These are phyloP conservation scores for Amphiduros pacificus DNA, from an alignment of 2,888 invertebrate species.

Conservation along the genomic window DNA sequence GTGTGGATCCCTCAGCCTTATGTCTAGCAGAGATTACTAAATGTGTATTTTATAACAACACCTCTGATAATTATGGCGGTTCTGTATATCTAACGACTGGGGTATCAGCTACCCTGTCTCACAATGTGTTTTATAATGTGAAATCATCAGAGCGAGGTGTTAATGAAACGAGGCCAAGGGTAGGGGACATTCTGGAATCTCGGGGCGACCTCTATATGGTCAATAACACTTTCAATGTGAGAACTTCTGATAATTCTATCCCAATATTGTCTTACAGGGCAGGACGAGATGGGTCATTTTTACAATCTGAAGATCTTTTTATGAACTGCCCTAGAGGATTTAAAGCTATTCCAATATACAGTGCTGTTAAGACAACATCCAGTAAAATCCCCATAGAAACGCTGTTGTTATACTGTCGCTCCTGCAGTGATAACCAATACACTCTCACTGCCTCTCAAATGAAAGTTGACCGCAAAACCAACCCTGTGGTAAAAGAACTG, in stretches of 20 bases:
- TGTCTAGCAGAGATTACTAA: not conserved
- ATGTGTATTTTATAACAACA: slow-evolving; percentile 6
- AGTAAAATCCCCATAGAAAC: not conserved
- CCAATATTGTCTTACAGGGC: slow-evolving; percentile 4
- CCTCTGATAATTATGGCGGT: slow-evolving; percentile 8
- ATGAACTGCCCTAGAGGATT: slow-evolving; percentile 7
- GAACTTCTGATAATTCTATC: not conserved
- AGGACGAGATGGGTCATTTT: slow-evolving; percentile 1
- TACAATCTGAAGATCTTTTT: not conserved
- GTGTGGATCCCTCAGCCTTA: not conserved
- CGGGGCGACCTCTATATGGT: slow-evolving; percentile 7
- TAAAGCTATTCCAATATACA: not conserved
- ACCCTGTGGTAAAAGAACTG: not conserved
- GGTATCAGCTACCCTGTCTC: not conserved
- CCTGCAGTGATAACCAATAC: slow-evolving; percentile 1
- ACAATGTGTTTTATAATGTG: not conserved
- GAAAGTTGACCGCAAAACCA: not conserved
- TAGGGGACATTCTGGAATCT: slow-evolving; percentile 6
- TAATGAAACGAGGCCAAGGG: not conserved
- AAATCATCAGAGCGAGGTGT: not conserved
- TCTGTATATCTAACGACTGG: slow-evolving; percentile 1
- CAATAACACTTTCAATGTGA: slow-evolving; percentile 1
- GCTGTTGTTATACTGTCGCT: slow-evolving; percentile 3
- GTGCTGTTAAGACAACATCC: not conserved
- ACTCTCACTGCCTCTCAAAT: not conserved